phyloP scores from a whole-genome alignment of 1,140 invertebrate genomes.

The Halictus rubicundus region DNA sequence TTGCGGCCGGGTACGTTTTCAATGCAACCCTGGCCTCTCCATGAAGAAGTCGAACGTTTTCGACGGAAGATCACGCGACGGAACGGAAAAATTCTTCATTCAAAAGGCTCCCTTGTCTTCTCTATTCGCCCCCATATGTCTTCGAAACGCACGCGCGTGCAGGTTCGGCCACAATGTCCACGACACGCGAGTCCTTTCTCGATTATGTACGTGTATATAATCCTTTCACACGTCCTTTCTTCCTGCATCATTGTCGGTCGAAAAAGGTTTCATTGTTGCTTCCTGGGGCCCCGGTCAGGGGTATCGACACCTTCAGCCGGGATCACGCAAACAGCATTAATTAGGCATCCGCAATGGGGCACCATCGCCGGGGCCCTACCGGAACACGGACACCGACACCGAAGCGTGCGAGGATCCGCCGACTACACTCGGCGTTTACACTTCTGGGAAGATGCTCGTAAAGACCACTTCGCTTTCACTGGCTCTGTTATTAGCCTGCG shows the following conservation, averaged over 20 bases:
- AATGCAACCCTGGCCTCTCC: slow-evolving; percentile 18
- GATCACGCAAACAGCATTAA: slow-evolving; percentile 57
- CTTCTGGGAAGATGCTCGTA: slow-evolving; percentile 80
- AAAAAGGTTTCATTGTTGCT: no score
- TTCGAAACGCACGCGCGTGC: neutral
- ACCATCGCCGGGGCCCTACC: slow-evolving; percentile 13
- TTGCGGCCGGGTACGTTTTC: slow-evolving; percentile 6
- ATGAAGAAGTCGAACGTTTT: slow-evolving; percentile 53
- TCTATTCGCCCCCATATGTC: slow-evolving; percentile 26
- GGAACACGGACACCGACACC: no score
- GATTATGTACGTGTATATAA: neutral
- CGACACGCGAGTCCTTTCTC: neutral
- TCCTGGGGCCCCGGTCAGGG: neutral
- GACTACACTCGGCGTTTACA: slow-evolving; percentile 70
- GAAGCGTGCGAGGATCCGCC: neutral
- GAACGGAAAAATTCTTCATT: neutral
- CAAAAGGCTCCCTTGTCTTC: neutral
- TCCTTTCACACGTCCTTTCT: neutral
- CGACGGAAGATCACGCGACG: slow-evolving; percentile 53
- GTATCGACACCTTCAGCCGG: slow-evolving; percentile 26
- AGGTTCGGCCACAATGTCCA: neutral
- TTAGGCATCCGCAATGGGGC: slow-evolving; percentile 31
- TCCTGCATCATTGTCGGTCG: neutral
- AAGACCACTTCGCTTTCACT: slow-evolving; percentile 75
- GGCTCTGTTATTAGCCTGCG: slow-evolving; percentile 77